Evolutionary conservation across 2,797 vertebrate species (phyloP), one percentile per base, ranked within the genome.

Genomic region (Oryzias sinensis): DNA sequence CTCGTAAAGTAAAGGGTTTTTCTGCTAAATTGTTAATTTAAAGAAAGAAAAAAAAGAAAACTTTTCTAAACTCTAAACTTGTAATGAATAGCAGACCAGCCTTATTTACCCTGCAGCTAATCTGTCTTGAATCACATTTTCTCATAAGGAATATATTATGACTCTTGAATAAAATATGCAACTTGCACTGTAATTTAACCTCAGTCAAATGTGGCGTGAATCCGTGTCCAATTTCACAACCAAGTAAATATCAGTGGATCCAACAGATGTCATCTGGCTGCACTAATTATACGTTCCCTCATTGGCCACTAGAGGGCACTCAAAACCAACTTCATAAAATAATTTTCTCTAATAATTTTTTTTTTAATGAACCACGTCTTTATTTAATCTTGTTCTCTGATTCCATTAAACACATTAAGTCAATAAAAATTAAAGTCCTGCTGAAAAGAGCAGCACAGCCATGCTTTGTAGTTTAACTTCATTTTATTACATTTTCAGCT

Each of bases 221-320:
- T 83, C 72, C 56, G 80, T 85, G 75, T 87, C 80, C 72, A 79
- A 81, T 88, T 79, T 76, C 82, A 74, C 79, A 65, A 71, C 41
- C 24, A 71, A 64, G 76, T 70, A 87, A 83, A 83, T 70, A 76
- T 80, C 81, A 87, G 85, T 78, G 79, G 59, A 70, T 85, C 74
- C 68, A 80, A 37, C 83, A 86, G 84, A 85, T 86, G 81, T 76
- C 64, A 49, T 37, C 49, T 25, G 20, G 49, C 46, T 56, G 9
- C n/a, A 47, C 53, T 24, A 22, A 44, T 43, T 29, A 25, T 33
- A 64, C 37, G 5, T 6, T 59, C 63, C 22, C 14, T 17, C 24
- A 15, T 45, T 13, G 1, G 8, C 82, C 89, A 77, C 83, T 77
- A 80, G 83, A 77, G 79, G 85, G 85, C 1, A 42, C 2, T 63